Percentiles rank a stretch among this genome's conserved stretches.
Evolutionary conservation across 2,888 invertebrate genomes (phyloP).

Genomic region (Gortyna flavago): DNA sequence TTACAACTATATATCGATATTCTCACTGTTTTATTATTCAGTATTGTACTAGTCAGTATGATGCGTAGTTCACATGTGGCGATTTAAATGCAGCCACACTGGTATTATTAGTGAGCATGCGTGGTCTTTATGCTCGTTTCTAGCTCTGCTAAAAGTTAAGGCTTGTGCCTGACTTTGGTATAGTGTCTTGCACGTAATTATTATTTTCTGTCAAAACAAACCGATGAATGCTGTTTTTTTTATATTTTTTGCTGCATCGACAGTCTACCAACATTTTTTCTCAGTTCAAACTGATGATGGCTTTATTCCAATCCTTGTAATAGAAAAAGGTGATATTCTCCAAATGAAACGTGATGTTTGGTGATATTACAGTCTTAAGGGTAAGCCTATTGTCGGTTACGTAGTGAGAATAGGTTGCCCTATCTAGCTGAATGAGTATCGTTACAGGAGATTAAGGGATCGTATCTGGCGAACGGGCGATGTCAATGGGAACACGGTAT

Average conservation of each 20-base stretch:
- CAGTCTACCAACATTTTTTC: not conserved
- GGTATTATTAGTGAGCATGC: not conserved
- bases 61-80: no score
- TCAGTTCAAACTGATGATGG: not conserved
- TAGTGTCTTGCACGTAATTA: not conserved
- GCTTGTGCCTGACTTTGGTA: no score
- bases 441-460: constrained; percentile 10
- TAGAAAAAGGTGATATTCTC: constrained; percentile 19
- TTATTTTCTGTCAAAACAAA: not conserved
- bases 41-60: no score
- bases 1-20: not conserved
- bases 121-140: not conserved
- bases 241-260: not conserved
- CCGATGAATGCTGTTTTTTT: not conserved
- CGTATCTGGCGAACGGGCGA: not conserved
- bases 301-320: constrained; percentile 14
- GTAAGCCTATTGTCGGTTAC: constrained; percentile 12
- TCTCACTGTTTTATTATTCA: not conserved
- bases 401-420: not conserved
- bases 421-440: constrained; percentile 3
- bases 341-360: constrained; percentile 42
- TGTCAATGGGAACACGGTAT: not conserved
- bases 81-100: not conserved
- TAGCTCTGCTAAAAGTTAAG: no score
- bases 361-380: constrained; percentile 1